Percentiles rank a stretch among this genome's conserved stretches.
phyloP scores from a whole-genome alignment of 2,888 invertebrate genomes.

The Eledone cirrhosa region DNA sequence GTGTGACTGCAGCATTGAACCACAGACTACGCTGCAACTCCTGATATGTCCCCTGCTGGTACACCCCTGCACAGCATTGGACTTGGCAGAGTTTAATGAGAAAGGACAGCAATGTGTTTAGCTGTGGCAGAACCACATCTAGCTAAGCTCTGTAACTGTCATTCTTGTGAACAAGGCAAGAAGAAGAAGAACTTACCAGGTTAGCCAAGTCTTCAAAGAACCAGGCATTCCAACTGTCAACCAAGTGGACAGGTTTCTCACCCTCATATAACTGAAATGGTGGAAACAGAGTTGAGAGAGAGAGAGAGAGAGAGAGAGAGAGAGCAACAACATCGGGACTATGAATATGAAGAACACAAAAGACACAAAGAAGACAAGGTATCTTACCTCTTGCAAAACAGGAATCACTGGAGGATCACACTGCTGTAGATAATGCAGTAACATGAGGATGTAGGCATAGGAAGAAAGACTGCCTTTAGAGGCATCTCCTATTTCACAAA shows the following conservation, averaged over 20 bases:
- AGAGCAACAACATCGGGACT: too few species aligned
- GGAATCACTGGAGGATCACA: slow-evolving; percentile 72
- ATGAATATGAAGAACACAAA: too few species aligned
- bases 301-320: not conserved
- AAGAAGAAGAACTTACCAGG: slow-evolving; percentile 67
- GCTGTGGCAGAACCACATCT: too few species aligned
- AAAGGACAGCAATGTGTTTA: too few species aligned
- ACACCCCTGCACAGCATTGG: too few species aligned
- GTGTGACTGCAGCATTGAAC: too few species aligned
- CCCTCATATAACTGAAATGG: slow-evolving; percentile 49
- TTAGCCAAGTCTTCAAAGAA: slow-evolving; percentile 68
- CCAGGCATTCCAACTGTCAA: slow-evolving; percentile 72
- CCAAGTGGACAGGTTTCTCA: slow-evolving; percentile 59
- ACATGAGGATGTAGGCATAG: slow-evolving; percentile 73
- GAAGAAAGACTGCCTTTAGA: slow-evolving; percentile 73
- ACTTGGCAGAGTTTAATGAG: too few species aligned
- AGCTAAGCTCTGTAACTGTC: too few species aligned
- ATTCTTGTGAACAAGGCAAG: too few species aligned
- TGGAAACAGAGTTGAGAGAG: not conserved
- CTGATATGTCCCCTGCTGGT: too few species aligned
- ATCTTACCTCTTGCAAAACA: slow-evolving; percentile 71
- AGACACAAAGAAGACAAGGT: too few species aligned
- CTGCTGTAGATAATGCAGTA: slow-evolving; percentile 72
- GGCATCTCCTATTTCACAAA: slow-evolving; percentile 72
- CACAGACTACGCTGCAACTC: too few species aligned